Evolutionary conservation across 2,113 vertebrate genomes (phyloP).

Genomic region (Carassius carassius): DNA sequence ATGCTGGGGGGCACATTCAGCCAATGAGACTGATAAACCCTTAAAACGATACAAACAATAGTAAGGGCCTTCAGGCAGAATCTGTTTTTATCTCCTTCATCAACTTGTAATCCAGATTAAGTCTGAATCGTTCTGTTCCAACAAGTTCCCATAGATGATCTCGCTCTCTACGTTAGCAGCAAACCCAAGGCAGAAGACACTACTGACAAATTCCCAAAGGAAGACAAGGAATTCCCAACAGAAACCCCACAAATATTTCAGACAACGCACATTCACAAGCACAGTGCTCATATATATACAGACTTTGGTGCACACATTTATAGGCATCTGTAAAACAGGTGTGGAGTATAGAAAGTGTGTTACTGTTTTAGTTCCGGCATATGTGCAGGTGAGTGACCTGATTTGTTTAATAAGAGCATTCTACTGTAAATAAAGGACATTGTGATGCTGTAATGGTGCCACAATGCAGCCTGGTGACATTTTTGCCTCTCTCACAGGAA

Average conservation of each 20-base stretch:
- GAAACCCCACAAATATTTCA: not conserved
- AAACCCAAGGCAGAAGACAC: not conserved
- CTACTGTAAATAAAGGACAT: not conserved
- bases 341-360: slow-evolving; percentile 15
- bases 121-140: not conserved
- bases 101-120: slow-evolving; percentile 8
- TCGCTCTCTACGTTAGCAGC: not conserved
- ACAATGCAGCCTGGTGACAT: slow-evolving; percentile 61
- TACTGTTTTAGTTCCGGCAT: not conserved
- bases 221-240: not conserved
- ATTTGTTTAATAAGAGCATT: not conserved
- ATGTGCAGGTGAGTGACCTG: not conserved
- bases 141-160: not conserved
- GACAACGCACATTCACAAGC: not conserved
- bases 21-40: not conserved
- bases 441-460: slow-evolving; percentile 40
- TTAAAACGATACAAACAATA: not conserved
- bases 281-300: not conserved
- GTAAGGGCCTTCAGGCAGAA: not conserved
- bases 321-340: slow-evolving; percentile 9
- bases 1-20: not conserved
- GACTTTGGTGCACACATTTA: not conserved
- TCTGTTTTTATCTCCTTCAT: slow-evolving; percentile 30
- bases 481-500: slow-evolving; percentile 50
- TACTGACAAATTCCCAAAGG: slow-evolving; percentile 5